Percentiles rank a stretch among this genome's conserved stretches.
phyloP scores from a whole-genome alignment of 2,888 invertebrate species.

The Diarsia dahlii region DNA sequence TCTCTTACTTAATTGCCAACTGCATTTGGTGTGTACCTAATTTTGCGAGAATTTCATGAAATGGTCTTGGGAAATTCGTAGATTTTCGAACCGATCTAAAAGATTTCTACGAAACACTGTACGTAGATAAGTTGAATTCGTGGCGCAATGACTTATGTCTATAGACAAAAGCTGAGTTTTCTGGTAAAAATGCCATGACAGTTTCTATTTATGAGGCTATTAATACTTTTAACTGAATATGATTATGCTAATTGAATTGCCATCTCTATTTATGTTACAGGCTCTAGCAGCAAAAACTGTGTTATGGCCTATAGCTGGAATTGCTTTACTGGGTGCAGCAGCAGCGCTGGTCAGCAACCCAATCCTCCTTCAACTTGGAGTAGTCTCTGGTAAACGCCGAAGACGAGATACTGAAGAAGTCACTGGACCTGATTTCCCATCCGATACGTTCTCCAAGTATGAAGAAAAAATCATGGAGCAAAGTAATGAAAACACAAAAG shows the following conservation, averaged over 20 bases:
- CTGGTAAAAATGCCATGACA: not conserved
- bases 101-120: not conserved
- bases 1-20: not conserved
- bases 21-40: not conserved
- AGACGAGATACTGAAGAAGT: slow-evolving; percentile 86
- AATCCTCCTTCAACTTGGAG: slow-evolving; percentile 94
- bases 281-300: slow-evolving; percentile 92
- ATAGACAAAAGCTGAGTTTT: too few species aligned
- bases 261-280: slow-evolving; percentile 76
- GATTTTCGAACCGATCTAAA: not conserved
- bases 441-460: slow-evolving; percentile 63
- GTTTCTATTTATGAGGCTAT: not conserved
- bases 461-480: slow-evolving; percentile 41
- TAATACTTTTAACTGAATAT: not conserved
- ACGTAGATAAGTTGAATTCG: not conserved
- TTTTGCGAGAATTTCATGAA: not conserved
- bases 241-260: not conserved
- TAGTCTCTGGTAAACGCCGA: slow-evolving; percentile 92
- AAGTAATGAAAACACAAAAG: slow-evolving; percentile 12
- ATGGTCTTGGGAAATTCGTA: not conserved
- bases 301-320: slow-evolving; percentile 94
- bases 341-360: slow-evolving; percentile 95
- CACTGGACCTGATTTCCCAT: slow-evolving; percentile 59
- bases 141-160: not conserved
- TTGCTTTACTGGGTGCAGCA: slow-evolving; percentile 95